Evolutionary conservation across 2,888 invertebrate species (phyloP).

Genomic region (Macrosiphum euphorbiae): DNA sequence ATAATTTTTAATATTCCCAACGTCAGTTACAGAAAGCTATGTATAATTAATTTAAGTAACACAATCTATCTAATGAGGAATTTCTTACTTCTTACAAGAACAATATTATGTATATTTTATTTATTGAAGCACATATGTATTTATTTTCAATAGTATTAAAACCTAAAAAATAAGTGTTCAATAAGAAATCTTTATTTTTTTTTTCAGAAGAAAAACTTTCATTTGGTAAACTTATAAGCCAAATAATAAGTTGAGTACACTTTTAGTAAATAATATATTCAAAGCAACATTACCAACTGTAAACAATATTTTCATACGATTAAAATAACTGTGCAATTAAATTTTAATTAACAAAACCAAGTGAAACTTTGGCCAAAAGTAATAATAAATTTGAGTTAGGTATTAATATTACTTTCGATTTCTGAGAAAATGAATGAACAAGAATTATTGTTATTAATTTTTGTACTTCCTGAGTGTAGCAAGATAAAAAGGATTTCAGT

Average conservation of each 20-base stretch:
- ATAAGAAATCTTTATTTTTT: not conserved
- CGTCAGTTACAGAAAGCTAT: not conserved
- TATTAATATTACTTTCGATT: not conserved
- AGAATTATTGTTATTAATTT: slow-evolving; percentile 49
- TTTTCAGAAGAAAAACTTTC: not conserved
- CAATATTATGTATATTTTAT: not conserved
- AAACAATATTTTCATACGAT: not conserved
- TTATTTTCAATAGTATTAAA: not conserved
- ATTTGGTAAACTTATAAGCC: not conserved
- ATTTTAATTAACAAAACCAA: not conserved
- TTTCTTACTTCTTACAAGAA: not conserved
- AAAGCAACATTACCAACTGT: not conserved
- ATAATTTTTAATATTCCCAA: not conserved
- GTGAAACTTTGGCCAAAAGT: not conserved
- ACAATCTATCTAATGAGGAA: not conserved
- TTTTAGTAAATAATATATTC: not conserved
- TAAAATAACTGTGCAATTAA: not conserved
- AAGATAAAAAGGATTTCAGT: slow-evolving; percentile 48
- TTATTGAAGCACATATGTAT: not conserved
- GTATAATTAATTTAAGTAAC: not conserved
- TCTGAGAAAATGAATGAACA: not conserved
- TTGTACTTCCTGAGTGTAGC: not conserved
- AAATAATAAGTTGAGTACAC: not conserved
- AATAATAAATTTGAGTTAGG: not conserved
- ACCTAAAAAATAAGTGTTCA: not conserved